phyloP scores from a whole-genome alignment of 2,888 invertebrate genomes.

The Andrena praecox region DNA sequence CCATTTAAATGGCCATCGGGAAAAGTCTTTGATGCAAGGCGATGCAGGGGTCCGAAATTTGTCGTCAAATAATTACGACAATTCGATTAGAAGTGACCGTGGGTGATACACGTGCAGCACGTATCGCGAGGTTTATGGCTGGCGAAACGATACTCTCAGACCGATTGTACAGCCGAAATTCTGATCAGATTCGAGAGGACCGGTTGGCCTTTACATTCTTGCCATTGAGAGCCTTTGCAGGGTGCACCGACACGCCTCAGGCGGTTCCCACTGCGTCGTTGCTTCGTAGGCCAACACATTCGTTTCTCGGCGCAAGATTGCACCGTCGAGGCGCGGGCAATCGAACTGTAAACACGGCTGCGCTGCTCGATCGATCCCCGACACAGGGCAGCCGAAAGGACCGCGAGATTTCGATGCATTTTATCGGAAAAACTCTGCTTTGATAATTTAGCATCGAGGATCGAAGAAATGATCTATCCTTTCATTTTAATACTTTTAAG shows the following conservation, averaged over 20 bases:
- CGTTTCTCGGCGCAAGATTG: constrained; percentile 56
- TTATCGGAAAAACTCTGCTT: background rate
- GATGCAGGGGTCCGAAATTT: too few relatives aligned
- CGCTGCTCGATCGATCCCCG: constrained; percentile 38
- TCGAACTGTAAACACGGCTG: constrained; percentile 57
- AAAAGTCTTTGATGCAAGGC: too few relatives aligned
- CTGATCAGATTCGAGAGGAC: constrained; percentile 64
- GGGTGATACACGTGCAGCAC: too few relatives aligned
- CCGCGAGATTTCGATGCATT: background rate
- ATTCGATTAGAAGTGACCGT: too few relatives aligned
- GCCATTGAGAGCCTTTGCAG: constrained; percentile 74
- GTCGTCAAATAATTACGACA: too few relatives aligned
- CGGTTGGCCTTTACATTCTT: constrained; percentile 70
- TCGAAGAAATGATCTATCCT: background rate
- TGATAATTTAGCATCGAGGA: background rate
- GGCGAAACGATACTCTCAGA: too few relatives aligned
- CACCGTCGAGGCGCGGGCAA: constrained; percentile 49
- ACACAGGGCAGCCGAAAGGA: background rate
- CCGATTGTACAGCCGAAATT: constrained; percentile 56
- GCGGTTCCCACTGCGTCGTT: constrained; percentile 78
- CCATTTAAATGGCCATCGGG: too few relatives aligned
- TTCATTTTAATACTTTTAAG: too few relatives aligned
- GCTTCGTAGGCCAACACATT: constrained; percentile 68
- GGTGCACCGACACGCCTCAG: constrained; percentile 77
- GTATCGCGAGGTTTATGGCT: too few relatives aligned